Evolutionary conservation across 2,113 vertebrate species (phyloP).

Genomic region (Hystrix cristata): DNA sequence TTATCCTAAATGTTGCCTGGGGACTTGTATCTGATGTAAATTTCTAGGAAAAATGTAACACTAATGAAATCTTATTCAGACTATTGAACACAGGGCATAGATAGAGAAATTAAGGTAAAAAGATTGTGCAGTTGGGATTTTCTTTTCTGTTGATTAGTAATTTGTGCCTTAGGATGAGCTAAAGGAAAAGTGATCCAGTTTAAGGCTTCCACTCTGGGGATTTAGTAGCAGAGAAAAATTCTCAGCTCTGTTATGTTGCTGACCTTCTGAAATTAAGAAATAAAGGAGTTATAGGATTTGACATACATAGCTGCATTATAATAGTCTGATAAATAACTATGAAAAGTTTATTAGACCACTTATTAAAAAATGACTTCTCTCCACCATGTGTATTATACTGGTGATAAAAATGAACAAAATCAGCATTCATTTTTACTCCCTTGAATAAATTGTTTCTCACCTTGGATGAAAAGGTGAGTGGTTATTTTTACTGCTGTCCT

Average conservation of each 20-base stretch:
- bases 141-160: constrained; percentile 77
- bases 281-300: constrained; percentile 67
- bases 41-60: constrained; percentile 71
- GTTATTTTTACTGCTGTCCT: constrained; percentile 46
- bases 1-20: constrained; percentile 67
- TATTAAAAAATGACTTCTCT: constrained; percentile 60
- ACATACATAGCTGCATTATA: constrained; percentile 65
- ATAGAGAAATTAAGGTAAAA: constrained; percentile 70
- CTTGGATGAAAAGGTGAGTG: constrained; percentile 53
- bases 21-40: constrained; percentile 68
- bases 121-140: constrained; percentile 65
- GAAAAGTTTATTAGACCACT: constrained; percentile 77
- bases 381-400: constrained; percentile 17
- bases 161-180: constrained; percentile 68
- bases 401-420: constrained; percentile 70
- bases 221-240: constrained; percentile 58
- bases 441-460: constrained; percentile 64
- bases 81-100: constrained; percentile 34
- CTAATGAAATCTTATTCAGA: constrained; percentile 67
- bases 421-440: constrained; percentile 43
- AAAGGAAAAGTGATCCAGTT: constrained; percentile 68
- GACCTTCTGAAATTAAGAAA: constrained; percentile 76
- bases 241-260: constrained; percentile 63
- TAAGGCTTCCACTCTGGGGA: constrained; percentile 36
- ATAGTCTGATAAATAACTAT: constrained; percentile 75